Conservation (phyloP, 2,888 invertebrate genomes). For the Melinaea marsaeus region DNA sequence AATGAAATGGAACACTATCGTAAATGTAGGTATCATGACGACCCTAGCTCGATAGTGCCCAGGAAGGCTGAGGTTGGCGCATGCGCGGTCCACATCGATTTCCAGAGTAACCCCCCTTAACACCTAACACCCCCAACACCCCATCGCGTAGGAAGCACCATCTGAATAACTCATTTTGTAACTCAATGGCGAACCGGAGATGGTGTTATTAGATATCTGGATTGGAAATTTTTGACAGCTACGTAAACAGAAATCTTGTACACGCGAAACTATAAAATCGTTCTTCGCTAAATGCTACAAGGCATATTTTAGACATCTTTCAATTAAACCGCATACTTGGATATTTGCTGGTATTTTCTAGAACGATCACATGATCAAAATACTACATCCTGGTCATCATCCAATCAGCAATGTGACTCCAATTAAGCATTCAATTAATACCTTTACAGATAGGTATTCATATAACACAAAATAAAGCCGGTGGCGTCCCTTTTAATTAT, state of each 20-base stretch:
- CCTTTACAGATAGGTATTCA: too few species aligned
- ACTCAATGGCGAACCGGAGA: constrained; percentile 35
- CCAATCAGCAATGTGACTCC: too few species aligned
- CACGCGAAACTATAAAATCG: too few species aligned
- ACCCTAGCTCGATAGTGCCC: constrained; percentile 43
- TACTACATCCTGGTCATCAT: too few species aligned
- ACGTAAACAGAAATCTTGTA: too few species aligned
- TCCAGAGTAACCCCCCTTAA: constrained; percentile 40
- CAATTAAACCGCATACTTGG: too few species aligned
- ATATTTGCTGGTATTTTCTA: too few species aligned
- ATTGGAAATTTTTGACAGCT: constrained; percentile 3
- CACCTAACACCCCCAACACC: constrained; percentile 16
- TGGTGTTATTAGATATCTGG: constrained; percentile 11
- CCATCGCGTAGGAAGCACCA: constrained; percentile 49
- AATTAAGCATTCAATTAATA: too few species aligned
- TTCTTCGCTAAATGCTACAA: too few species aligned
- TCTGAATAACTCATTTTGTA: constrained; percentile 49
- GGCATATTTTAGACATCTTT: too few species aligned
- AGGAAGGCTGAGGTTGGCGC: constrained; percentile 48
- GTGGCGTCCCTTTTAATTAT: background rate
- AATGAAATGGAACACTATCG: background rate
- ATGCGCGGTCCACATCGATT: constrained; percentile 68
- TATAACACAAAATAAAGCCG: background rate
- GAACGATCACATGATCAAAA: too few species aligned
- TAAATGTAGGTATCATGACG: constrained; percentile 21